Conservation (phyloP, 2,888 invertebrate species). For the Hirtodrosophila trivittata region DNA sequence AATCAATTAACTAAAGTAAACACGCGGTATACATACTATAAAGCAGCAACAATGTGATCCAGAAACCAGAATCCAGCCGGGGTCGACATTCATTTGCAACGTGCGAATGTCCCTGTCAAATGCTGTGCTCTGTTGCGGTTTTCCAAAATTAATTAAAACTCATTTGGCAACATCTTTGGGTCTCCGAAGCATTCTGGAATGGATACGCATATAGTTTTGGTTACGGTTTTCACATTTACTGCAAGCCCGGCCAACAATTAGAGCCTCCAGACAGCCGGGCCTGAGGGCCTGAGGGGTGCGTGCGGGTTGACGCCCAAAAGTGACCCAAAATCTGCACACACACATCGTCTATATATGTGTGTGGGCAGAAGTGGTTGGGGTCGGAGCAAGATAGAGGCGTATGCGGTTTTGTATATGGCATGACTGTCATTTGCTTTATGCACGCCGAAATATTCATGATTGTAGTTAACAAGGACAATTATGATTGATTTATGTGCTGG, state of each 20-base stretch:
- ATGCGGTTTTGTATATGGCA: conserved; percentile 45
- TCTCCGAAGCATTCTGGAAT: conserved; percentile 29
- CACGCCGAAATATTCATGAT: conserved; percentile 76
- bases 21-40: conserved; percentile 48
- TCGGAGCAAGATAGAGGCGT: background rate
- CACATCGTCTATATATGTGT: conserved; percentile 32
- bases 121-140: conserved; percentile 38
- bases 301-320: conserved; percentile 21
- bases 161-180: conserved; percentile 63
- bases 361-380: background rate
- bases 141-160: conserved; percentile 69
- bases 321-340: conserved; percentile 46
- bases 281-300: conserved; percentile 23
- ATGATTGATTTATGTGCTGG: conserved; percentile 73
- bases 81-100: conserved; percentile 22
- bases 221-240: conserved; percentile 32
- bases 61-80: conserved; percentile 18
- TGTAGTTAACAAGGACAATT: conserved; percentile 80
- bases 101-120: conserved; percentile 61
- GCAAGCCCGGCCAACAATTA: conserved; percentile 58
- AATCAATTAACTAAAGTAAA: conserved; percentile 76
- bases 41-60: conserved; percentile 56
- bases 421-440: conserved; percentile 80
- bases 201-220: conserved; percentile 41
- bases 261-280: conserved; percentile 54